Percentiles rank a stretch among this genome's conserved stretches.
Conservation (phyloP, 1,140 invertebrate genomes). For the Neodiprion fabricii region DNA sequence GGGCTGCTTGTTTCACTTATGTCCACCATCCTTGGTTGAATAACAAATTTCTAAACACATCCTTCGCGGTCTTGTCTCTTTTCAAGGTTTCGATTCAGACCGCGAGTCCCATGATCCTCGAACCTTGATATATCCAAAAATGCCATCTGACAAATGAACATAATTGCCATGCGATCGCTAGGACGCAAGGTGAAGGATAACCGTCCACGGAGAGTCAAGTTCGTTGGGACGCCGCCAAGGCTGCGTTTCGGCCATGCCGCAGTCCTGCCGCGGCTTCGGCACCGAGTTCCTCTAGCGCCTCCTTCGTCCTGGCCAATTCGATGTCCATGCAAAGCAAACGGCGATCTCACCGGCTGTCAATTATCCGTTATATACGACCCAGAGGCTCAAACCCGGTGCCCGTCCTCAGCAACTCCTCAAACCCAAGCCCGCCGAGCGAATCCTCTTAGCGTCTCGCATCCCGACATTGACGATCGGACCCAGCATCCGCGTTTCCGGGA, state of each 20-base stretch:
- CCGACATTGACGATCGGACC: conserved; percentile 14
- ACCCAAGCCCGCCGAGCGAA: conserved; percentile 28
- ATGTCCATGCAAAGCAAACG: conserved; percentile 59
- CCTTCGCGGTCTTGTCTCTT: too few relatives aligned
- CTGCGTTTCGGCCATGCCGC: neutral
- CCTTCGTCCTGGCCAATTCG: conserved; percentile 44
- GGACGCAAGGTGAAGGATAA: too few relatives aligned
- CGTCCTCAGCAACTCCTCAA: conserved; percentile 51
- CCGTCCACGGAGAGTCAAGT: too few relatives aligned
- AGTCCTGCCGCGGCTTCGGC: neutral
- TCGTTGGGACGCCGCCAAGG: neutral
- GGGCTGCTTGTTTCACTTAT: too few relatives aligned
- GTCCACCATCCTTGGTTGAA: too few relatives aligned
- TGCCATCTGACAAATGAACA: too few relatives aligned
- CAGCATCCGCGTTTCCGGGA: neutral
- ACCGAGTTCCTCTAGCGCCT: conserved; percentile 15
- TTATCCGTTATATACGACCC: conserved; percentile 60
- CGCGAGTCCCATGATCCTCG: too few relatives aligned
- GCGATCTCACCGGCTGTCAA: conserved; percentile 54
- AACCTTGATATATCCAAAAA: too few relatives aligned
- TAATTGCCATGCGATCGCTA: too few relatives aligned
- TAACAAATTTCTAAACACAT: too few relatives aligned
- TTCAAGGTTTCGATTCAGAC: too few relatives aligned
- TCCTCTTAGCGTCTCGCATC: neutral
- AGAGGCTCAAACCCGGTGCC: conserved; percentile 44